Evolutionary conservation across 2,888 invertebrate species (phyloP).

Genomic region (Desoria tigrina): DNA sequence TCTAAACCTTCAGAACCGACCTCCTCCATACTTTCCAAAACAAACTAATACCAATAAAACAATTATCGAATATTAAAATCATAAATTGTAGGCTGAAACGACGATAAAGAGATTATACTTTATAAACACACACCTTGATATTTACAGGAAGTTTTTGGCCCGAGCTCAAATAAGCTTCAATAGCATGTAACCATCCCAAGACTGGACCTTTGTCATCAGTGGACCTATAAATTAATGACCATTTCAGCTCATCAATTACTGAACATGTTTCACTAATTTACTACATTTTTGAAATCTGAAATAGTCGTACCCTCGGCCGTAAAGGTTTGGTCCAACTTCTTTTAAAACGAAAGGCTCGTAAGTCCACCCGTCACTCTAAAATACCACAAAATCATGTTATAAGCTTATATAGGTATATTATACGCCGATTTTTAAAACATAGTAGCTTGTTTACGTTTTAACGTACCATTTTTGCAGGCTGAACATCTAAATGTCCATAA

Average conservation of each 20-base stretch:
- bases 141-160: slow-evolving; percentile 67
- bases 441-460: slow-evolving; percentile 55
- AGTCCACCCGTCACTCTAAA: slow-evolving; percentile 85
- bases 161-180: slow-evolving; percentile 80
- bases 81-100: not conserved
- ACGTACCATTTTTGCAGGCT: slow-evolving; percentile 81
- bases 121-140: slow-evolving; percentile 57
- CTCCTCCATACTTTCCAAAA: slow-evolving; percentile 99
- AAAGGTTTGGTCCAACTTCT: slow-evolving; percentile 84
- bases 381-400: not conserved
- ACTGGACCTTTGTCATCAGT: slow-evolving; percentile 95
- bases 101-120: not conserved
- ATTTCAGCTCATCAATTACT: not conserved
- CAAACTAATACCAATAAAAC: slow-evolving; percentile 62
- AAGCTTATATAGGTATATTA: too few species aligned
- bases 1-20: slow-evolving; percentile 95
- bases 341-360: slow-evolving; percentile 90
- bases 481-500: slow-evolving; percentile 98
- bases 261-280: not conserved
- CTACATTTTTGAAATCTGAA: not conserved
- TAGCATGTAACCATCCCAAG: slow-evolving; percentile 90
- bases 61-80: too few species aligned
- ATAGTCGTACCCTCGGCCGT: slow-evolving; percentile 91
- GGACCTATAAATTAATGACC: too few species aligned
- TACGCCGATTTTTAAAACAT: too few species aligned